Conservation (phyloP, 2,113 vertebrate genomes). For the Rhynchopsitta pachyrhyncha region DNA sequence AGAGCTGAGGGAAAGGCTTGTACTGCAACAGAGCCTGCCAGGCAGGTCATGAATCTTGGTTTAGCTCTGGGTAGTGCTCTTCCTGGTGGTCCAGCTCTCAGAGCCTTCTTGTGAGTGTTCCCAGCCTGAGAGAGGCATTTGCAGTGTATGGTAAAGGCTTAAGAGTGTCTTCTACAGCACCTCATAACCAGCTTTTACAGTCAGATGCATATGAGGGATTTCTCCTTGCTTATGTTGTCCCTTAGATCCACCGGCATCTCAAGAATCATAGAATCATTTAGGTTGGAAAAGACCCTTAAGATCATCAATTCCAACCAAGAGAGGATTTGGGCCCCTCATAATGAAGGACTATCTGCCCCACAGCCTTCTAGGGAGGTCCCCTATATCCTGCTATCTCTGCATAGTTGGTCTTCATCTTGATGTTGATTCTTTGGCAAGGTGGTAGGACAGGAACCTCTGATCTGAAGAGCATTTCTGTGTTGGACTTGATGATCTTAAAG, state of each 20-base stretch:
- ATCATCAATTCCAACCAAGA: not conserved
- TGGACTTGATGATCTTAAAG: not conserved
- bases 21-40: not conserved
- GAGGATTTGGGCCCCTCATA: not conserved
- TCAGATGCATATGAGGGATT: fast-evolving
- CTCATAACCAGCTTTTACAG: not conserved
- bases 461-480: not conserved
- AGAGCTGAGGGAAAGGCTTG: not conserved
- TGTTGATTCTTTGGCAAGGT: not conserved
- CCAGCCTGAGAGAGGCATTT: not conserved
- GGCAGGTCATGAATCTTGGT: not conserved
- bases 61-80: not conserved
- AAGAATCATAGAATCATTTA: not conserved
- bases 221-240: not conserved
- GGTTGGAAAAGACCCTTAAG: not conserved
- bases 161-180: not conserved
- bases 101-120: not conserved
- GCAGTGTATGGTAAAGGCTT: not conserved
- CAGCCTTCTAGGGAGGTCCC: not conserved
- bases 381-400: not conserved
- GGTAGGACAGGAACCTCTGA: not conserved
- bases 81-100: not conserved
- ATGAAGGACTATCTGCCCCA: not conserved
- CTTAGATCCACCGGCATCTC: not conserved
- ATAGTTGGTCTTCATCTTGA: not conserved